Conservation (phyloP, 2,113 vertebrate species). For the Hemiprocne comata region DNA sequence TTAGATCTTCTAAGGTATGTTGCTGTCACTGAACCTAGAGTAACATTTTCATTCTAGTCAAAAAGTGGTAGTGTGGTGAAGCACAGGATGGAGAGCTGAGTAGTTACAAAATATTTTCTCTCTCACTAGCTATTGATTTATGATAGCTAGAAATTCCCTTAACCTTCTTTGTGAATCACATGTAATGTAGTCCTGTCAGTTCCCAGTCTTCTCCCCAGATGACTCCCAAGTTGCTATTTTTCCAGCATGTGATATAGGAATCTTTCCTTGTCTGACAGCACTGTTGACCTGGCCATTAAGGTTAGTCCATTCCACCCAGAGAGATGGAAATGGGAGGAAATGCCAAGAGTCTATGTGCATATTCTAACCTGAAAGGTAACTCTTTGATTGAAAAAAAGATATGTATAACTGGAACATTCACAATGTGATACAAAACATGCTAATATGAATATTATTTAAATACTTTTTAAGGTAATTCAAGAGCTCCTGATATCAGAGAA, state of each 20-base stretch:
- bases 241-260: neutral
- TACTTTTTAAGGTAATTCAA: rapidly evolving
- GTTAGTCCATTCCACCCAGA: neutral
- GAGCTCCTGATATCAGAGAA: neutral
- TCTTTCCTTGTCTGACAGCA: neutral
- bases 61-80: neutral
- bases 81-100: neutral
- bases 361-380: neutral
- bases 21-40: neutral
- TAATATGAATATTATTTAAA: neutral
- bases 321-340: neutral
- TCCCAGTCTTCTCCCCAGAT: neutral
- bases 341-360: rapidly evolving
- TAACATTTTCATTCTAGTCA: neutral
- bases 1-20: neutral
- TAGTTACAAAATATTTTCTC: neutral
- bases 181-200: rapidly evolving
- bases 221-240: neutral
- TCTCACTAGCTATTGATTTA: neutral
- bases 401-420: neutral
- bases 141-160: neutral
- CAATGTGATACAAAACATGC: neutral
- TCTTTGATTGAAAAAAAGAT: neutral
- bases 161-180: too few species aligned
- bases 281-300: neutral